Evolutionary conservation across 2,113 vertebrate genomes (phyloP).

Genomic region (Tenrec ecaudatus): DNA sequence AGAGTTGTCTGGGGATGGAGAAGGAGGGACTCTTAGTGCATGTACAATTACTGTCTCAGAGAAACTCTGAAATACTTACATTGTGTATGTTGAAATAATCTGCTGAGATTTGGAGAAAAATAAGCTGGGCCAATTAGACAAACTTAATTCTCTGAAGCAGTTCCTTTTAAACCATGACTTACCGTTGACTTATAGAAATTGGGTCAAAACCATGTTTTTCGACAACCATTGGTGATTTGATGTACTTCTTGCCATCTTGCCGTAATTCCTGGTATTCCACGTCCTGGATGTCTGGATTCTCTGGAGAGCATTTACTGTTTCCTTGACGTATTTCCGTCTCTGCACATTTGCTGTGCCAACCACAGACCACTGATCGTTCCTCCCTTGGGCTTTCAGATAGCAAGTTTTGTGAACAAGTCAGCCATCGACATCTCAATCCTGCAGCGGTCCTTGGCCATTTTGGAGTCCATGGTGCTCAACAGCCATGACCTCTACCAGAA

Average conservation of each 20-base stretch:
- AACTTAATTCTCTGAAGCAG: not conserved
- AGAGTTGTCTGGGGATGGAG: not conserved
- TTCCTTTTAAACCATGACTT: not conserved
- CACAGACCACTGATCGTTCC: fast-evolving
- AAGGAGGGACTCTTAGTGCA: not conserved
- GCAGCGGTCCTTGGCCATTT: conserved; percentile 96
- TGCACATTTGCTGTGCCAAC: not conserved
- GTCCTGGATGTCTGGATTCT: not conserved
- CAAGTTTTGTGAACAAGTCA: conserved; percentile 96
- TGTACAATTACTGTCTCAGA: not conserved
- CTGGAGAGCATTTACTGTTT: fast-evolving
- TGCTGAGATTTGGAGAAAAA: not conserved
- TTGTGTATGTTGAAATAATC: not conserved
- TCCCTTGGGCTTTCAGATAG: conserved; percentile 90
- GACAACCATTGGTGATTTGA: fast-evolving
- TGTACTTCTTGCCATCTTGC: fast-evolving
- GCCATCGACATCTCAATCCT: conserved; percentile 95
- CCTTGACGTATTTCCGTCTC: fast-evolving
- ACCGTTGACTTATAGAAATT: not conserved
- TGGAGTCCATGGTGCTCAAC: conserved; percentile 99
- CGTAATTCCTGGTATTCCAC: not conserved
- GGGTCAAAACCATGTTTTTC: not conserved
- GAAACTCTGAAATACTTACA: not conserved
- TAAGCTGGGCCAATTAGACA: not conserved
- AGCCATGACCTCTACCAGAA: conserved; percentile 99